Base-by-base conservation (phyloP, 37 sponge, comb jelly and placozoan species). In the Bolinopsis microptera region DNA sequence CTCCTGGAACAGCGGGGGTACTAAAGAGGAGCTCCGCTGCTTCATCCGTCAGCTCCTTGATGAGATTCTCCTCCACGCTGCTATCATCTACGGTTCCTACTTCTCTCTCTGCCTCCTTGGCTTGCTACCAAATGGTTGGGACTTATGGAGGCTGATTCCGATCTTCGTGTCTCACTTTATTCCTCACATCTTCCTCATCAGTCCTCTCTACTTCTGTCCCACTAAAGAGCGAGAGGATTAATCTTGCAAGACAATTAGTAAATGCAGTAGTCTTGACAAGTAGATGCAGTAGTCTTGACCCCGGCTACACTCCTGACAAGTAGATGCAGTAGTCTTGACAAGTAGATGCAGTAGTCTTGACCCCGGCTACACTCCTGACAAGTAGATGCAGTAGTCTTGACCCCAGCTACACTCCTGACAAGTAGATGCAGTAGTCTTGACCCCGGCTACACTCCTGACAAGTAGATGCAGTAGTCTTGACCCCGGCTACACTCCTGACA, bases 1-100 rank as follows among this genome's bases (percentile, higher is more conserved):
- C 36, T 77, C 80, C 33, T 77, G 80, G 80, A 77, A 35, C 37
- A 35, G 80, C 80, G 80, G 80, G 8, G 34, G 21, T 1, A 77
- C 80, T 0, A 32, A 32, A 32, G 36, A 9, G 21, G 80, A 77
- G 5, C 27, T 32, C 35, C 16, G 80, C 80, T 77, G 35, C 80
- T 77, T 77, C 80, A 77, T 77, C 80, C 28, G 33, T 0, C 27
- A 0, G 1, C 80, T 77, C 35, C 1, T 34, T 9, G 35, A 16
- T 27, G 80, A 77, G 36, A 36, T 32, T 2, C 21, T 1, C 2
- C 5, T 32, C 18, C 80, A 77, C 9, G 80, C 18, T 33, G 36
- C 21, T 34, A 36, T 35, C 0, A 16, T 32, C 16, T 3, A 3
- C 18, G 37, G 1, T 1, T 1, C 0, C 1, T 77, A 77, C 80